Evolutionary conservation across 2,797 vertebrate genomes (phyloP).

Genomic region (Sebastes taczanowskii): DNA sequence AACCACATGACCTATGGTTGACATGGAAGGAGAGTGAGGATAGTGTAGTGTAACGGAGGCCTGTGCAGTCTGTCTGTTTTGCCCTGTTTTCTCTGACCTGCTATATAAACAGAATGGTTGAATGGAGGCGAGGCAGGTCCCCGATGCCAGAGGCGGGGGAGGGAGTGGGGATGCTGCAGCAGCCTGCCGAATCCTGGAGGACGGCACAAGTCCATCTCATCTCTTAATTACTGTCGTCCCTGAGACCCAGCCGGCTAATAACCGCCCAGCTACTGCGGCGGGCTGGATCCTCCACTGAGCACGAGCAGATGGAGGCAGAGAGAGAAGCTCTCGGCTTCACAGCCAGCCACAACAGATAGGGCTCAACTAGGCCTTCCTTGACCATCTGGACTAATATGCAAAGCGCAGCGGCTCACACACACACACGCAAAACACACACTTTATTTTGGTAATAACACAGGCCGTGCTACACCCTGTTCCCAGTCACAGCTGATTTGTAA

Average conservation of each 20-base stretch:
- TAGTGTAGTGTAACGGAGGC: background rate
- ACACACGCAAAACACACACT: constrained; percentile 17
- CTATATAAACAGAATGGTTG: constrained; percentile 45
- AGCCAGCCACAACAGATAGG: constrained; percentile 53
- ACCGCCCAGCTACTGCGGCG: constrained; percentile 44
- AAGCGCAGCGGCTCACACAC: constrained; percentile 25
- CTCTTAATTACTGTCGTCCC: constrained; percentile 75
- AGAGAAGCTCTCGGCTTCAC: constrained; percentile 50
- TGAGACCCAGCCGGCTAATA: constrained; percentile 66
- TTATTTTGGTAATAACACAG: constrained; percentile 56
- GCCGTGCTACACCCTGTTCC: constrained; percentile 32
- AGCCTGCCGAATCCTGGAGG: constrained; percentile 52
- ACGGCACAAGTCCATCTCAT: constrained; percentile 57
- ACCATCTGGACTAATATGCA: constrained; percentile 61
- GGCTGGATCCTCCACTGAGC: constrained; percentile 45
- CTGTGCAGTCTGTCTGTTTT: constrained; percentile 32
- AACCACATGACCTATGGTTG: constrained; percentile 6
- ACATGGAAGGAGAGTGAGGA: background rate
- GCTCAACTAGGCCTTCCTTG: constrained; percentile 64
- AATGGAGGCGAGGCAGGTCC: constrained; percentile 16
- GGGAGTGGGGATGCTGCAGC: constrained; percentile 3
- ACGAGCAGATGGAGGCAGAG: constrained; percentile 68
- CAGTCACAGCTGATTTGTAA: constrained; percentile 61
- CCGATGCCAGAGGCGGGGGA: background rate
- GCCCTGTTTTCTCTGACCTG: constrained; percentile 48